Evolutionary conservation across 2,797 vertebrate species (phyloP), one percentile per base, ranked within the genome.

Genomic region (Enteromius treurensis): DNA sequence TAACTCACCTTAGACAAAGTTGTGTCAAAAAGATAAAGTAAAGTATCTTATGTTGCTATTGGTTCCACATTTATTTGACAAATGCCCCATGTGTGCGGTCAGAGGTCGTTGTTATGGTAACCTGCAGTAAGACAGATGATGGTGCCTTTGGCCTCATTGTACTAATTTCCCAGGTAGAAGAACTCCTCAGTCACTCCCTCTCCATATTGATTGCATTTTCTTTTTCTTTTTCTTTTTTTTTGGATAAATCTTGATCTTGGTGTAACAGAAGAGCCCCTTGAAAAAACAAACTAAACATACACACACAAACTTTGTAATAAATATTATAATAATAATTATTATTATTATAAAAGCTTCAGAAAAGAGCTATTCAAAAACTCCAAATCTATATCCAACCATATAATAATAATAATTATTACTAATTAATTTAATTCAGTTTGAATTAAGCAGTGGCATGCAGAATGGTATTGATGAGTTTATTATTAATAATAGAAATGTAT

Each of bases 401-500:
- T 62, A 26, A 62, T 60, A 60, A 26, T 23, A 1, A 23, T 13
- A 26, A 6, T 14, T 55, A 55, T 10, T 60, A 60, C 4, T 47
- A 47, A 23, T 5, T 29, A 10, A 4, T 17, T 15, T 9, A n/a
- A 26, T 29, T 29, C 10, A 45, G 10, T 0, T 42, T 76, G 75
- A 73, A 69, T 68, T 73, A 78, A 69, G 62, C 51, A 5, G 15
- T 86, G 60, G 69, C 77, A 79, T 83, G 77, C 84, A 69, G 68
- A 17, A 86, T 70, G 78, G 80, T 70, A 78, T 80, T 70, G 55
- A 88, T 82, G 55, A 81, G 77, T 55, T 80, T 67, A 82, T 83
- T 49, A 77, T 92, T 89, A 90, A 93, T 93, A 92, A 93, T 91
- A 94, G 88, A 89, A 79, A 84, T 78, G 53, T 86, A 87, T 87